phyloP scores from a whole-genome alignment of 2,888 invertebrate genomes.

The Dilophus febrilis region DNA sequence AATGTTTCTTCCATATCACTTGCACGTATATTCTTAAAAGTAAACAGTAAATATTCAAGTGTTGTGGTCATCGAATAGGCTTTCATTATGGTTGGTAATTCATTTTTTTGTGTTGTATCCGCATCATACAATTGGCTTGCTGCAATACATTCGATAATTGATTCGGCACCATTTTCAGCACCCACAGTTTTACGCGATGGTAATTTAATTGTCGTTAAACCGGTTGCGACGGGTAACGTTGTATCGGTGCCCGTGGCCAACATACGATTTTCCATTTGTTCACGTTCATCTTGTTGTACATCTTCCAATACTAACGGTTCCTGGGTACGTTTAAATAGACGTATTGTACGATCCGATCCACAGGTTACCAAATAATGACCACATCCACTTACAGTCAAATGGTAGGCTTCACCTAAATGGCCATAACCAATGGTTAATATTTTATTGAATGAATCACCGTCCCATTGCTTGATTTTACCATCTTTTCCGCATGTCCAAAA shows the following conservation, averaged over 20 bases:
- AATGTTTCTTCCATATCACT: slow-evolving; percentile 87
- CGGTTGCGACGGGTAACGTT: slow-evolving; percentile 33
- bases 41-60: slow-evolving; percentile 66
- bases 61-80: slow-evolving; percentile 56
- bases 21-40: slow-evolving; percentile 58
- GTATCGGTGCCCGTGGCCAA: slow-evolving; percentile 58
- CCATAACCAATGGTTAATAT: slow-evolving; percentile 69
- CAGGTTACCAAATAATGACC: slow-evolving; percentile 63
- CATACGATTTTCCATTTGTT: slow-evolving; percentile 46
- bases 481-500: slow-evolving; percentile 91
- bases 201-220: slow-evolving; percentile 58
- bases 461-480: slow-evolving; percentile 92
- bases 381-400: slow-evolving; percentile 59
- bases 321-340: slow-evolving; percentile 70
- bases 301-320: slow-evolving; percentile 89
- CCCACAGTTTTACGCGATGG: slow-evolving; percentile 58
- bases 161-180: slow-evolving; percentile 50
- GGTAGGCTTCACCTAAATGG: slow-evolving; percentile 65
- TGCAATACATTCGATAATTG: slow-evolving; percentile 78
- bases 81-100: slow-evolving; percentile 48
- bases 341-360: slow-evolving; percentile 74
- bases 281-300: slow-evolving; percentile 69
- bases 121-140: slow-evolving; percentile 41
- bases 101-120: slow-evolving; percentile 19
- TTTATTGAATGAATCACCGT: slow-evolving; percentile 79